Evolutionary conservation across 1,140 invertebrate species (phyloP), one percentile per base, ranked within the genome.

Genomic region (Oncopeltus fasciatus): DNA sequence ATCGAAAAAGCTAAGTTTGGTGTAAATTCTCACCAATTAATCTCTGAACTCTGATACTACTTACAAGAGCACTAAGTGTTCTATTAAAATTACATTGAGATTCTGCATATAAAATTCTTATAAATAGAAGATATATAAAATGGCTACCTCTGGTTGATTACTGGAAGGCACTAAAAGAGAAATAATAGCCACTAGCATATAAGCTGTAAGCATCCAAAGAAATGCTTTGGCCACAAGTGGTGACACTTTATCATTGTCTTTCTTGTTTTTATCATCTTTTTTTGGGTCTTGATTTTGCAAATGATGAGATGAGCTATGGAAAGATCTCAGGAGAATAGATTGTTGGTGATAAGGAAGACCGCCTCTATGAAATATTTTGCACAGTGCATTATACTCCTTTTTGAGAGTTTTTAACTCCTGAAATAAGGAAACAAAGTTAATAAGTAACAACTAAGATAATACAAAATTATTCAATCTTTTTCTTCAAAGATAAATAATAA

Each of bases 81-180:
- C n/a, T n/a, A n/a, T n/a, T n/a, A n/a, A n/a, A n/a, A n/a, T n/a
- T n/a, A n/a, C n/a, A n/a, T n/a, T n/a, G n/a, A n/a, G n/a, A n/a
- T 64, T 28, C 21, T 21, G 66, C 18, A 66, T 2, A 38, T 21
- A 29, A 27, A 51, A 38, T 63, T 47, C 20, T 31, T 56, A 46
- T 26, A 57, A 29, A 27, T 65, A 62, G 46, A 28, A 27, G 38
- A 31, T 21, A n/a, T n/a, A n/a, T n/a, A n/a, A n/a, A n/a, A n/a
- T n/a, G n/a, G n/a, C n/a, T n/a, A 85, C 83, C 75, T 89, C 87
- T 67, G 83, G 85, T 66, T 86, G 81, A 70, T 82, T 85, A 49
- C 80, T 83, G 27, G 79, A 80, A 1, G 85, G 84, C 63, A 88
- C 83, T 26, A 88, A 67, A 11, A 85, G 69, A 8, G 85, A 84